These are phyloP conservation scores for Sarcoramphus papa DNA, from an alignment of 2,797 vertebrate species.

Conservation along the genomic window DNA sequence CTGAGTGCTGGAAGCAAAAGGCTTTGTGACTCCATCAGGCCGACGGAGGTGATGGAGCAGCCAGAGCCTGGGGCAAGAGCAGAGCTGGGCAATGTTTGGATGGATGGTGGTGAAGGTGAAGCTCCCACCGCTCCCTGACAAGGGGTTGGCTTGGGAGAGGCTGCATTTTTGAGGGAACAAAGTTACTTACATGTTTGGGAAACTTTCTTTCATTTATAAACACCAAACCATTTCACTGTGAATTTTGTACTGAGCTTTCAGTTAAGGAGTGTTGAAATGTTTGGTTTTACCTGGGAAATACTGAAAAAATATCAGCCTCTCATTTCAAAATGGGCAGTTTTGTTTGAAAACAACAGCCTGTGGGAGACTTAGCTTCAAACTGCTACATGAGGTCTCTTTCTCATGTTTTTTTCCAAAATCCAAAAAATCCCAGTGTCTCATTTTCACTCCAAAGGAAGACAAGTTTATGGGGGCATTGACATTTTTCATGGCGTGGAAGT, in stretches of 20 bases:
- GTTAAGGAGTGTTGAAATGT: background rate
- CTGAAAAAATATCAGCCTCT: background rate
- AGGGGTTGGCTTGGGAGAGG: background rate
- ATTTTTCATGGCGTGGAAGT: background rate
- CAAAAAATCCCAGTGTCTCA: background rate
- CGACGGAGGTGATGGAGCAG: background rate
- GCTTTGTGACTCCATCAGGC: background rate
- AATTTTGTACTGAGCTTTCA: background rate
- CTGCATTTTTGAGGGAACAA: background rate
- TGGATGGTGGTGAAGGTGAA: background rate
- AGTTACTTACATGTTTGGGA: background rate
- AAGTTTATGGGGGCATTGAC: fast-evolving
- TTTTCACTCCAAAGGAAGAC: background rate
- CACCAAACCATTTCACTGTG: background rate
- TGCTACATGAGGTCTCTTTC: background rate
- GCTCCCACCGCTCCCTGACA: background rate
- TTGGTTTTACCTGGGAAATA: background rate
- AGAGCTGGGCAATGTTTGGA: background rate
- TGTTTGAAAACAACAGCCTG: background rate
- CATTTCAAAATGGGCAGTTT: background rate
- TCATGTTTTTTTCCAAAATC: background rate
- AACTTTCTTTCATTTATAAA: background rate
- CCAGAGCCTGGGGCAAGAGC: background rate
- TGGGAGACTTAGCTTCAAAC: background rate
- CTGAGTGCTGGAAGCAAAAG: background rate